These are phyloP conservation scores for Boloria euphrosyne DNA, from an alignment of 2,888 invertebrate genomes.

Conservation along the genomic window DNA sequence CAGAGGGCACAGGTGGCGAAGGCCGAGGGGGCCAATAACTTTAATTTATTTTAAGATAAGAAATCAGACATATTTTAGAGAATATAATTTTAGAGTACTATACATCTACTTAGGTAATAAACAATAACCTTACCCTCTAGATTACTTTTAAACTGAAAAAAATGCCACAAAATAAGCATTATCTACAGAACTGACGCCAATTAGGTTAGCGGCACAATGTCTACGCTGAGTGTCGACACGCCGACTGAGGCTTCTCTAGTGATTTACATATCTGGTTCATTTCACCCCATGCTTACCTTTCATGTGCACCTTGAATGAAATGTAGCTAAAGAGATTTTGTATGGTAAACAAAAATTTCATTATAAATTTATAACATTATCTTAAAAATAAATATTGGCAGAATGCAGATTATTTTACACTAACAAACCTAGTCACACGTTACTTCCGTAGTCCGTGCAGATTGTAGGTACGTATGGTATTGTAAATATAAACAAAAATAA, in stretches of 20 bases:
- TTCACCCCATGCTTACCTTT: not conserved
- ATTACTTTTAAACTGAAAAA: constrained; percentile 48
- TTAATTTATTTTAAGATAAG: too few relatives aligned
- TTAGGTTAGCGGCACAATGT: constrained; percentile 72
- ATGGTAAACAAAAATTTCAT: not conserved
- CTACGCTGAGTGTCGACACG: constrained; percentile 43
- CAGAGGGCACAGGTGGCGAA: constrained; percentile 14
- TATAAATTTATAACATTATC: too few relatives aligned
- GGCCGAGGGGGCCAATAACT: too few relatives aligned
- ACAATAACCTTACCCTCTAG: constrained; percentile 37
- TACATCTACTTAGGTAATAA: constrained; percentile 16
- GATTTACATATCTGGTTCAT: constrained; percentile 41
- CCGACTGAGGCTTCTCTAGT: constrained; percentile 42
- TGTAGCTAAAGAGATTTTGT: not conserved
- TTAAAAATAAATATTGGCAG: too few relatives aligned
- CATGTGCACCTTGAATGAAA: constrained; percentile 4
- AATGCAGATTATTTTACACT: too few relatives aligned
- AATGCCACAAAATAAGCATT: constrained; percentile 72
- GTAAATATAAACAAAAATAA: too few relatives aligned
- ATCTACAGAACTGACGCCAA: constrained; percentile 66
- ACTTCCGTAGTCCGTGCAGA: too few relatives aligned
- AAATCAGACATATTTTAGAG: too few relatives aligned
- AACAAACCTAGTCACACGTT: too few relatives aligned
- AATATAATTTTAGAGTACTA: not conserved
- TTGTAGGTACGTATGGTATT: too few relatives aligned